Base-by-base conservation (phyloP, 2,888 invertebrate genomes). In the Eurois occulta region DNA sequence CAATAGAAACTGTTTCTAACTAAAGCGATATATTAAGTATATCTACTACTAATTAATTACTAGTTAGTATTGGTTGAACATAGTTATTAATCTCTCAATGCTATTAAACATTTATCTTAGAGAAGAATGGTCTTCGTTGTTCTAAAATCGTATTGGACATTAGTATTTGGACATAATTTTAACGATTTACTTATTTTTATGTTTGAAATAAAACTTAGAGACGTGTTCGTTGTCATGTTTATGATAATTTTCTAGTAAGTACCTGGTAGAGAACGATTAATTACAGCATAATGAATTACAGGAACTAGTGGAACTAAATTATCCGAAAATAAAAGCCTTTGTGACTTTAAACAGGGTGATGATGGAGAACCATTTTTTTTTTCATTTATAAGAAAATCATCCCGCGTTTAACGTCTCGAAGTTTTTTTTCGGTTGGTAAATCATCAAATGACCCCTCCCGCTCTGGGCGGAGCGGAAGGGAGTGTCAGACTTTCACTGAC, bases 1-100 rank as follows among this genome's bases (percentile, higher is more conserved):
- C 88, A 89, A 89, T 87, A 80, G 86, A 65, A 77, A 74, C 84
- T 78, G 41, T 82, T 77, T 72, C 60, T n/a, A 80, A 83, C 77
- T 62, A 71, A 77, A 75, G 48, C 58, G 11, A 77, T 78, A 65
- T 69, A 81, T 80, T 71, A 76, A 77, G 41, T 72, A 38, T 65
- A 73, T 58, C 62, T 72, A 65, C 52, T 24, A 41, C 46, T 52
- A 64, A 72, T 85, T 76, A 60, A 81, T 87, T 75, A 46, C 38
- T 74, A 38, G 67, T 60, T 70, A 65, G 75, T 70, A 85, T 70
- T 60, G 35, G 18, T 35, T 4, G 43, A 65, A 74, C 60, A 55
- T 72, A 48, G 64, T 41, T 68, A 76, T 76, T 84, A 76, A 76
- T 64, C 52, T 66, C 24, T 70, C 43, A 10, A 66, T 41, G 68